Evolutionary conservation across 2,888 invertebrate genomes (phyloP).

Genomic region (Fabriciana adippe): DNA sequence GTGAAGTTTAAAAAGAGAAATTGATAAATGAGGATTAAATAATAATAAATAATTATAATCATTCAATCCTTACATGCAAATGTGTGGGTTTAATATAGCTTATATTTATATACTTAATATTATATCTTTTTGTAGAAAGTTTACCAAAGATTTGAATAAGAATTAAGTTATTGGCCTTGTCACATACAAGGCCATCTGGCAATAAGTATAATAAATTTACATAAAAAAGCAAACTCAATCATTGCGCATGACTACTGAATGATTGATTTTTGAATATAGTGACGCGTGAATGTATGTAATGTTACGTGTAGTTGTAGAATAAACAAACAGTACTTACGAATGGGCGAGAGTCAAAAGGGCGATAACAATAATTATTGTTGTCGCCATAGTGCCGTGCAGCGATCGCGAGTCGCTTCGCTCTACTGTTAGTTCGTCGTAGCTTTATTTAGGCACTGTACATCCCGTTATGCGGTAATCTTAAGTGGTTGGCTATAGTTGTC

Average conservation of each 20-base stretch:
- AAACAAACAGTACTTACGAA: conserved; percentile 61
- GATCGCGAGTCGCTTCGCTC: conserved; percentile 48
- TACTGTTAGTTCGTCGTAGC: conserved; percentile 47
- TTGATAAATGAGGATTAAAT: too few species aligned
- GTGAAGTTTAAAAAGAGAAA: too few species aligned
- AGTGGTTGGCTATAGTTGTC: conserved; percentile 49
- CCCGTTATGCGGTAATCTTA: conserved; percentile 51
- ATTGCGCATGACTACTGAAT: not conserved
- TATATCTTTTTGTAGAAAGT: too few species aligned
- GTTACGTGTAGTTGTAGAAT: conserved; percentile 6
- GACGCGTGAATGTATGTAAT: conserved; percentile 4
- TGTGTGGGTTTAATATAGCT: too few species aligned
- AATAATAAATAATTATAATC: too few species aligned
- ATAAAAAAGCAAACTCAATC: not conserved
- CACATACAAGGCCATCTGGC: not conserved
- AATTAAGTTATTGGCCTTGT: conserved; percentile 8
- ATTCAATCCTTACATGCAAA: too few species aligned
- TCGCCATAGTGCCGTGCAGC: conserved; percentile 58
- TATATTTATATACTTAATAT: too few species aligned
- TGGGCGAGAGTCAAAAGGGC: conserved; percentile 61
- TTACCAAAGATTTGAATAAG: not conserved
- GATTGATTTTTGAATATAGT: not conserved
- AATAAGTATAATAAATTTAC: not conserved
- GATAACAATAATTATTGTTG: conserved; percentile 50
- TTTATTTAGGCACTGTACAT: conserved; percentile 28